Evolutionary conservation across 1,140 invertebrate species (phyloP).

Genomic region (Streblospio benedicti): DNA sequence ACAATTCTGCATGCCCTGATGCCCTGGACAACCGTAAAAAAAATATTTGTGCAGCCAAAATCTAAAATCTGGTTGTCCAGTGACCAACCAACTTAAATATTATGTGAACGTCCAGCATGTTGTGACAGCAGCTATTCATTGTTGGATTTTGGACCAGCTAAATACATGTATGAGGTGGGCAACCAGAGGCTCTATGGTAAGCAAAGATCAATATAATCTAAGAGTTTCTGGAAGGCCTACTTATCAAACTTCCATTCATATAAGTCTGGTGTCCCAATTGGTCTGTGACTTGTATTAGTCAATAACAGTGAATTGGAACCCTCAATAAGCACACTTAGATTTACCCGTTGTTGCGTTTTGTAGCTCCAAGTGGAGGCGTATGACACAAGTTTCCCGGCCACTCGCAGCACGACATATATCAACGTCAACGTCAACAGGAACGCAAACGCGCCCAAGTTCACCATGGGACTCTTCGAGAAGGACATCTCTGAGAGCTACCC

Average conservation of each 20-base stretch:
- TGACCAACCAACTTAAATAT: conserved; percentile 25
- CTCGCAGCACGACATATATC: conserved; percentile 68
- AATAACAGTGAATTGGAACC: neutral
- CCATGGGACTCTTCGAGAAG: conserved; percentile 27
- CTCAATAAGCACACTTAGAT: too few species aligned
- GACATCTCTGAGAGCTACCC: conserved; percentile 3
- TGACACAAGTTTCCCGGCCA: conserved; percentile 73
- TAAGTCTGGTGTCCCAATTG: too few species aligned
- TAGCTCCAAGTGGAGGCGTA: conserved; percentile 75
- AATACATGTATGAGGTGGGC: too few species aligned
- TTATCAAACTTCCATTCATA: too few species aligned
- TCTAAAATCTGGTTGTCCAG: conserved; percentile 19
- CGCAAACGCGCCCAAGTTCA: conserved; percentile 61
- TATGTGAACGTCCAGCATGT: too few species aligned
- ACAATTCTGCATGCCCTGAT: conserved; percentile 1
- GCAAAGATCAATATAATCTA: too few species aligned
- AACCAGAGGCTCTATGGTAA: too few species aligned
- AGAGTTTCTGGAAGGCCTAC: too few species aligned
- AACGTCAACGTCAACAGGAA: conserved; percentile 75
- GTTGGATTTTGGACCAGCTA: too few species aligned
- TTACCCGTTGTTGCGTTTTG: too few species aligned
- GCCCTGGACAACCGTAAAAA: conserved; percentile 16
- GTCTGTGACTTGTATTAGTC: neutral
- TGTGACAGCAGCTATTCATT: too few species aligned
- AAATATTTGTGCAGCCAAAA: conserved; percentile 15